These are phyloP conservation scores for Morpho helenor DNA, from an alignment of 2,888 invertebrate genomes.

Conservation along the genomic window DNA sequence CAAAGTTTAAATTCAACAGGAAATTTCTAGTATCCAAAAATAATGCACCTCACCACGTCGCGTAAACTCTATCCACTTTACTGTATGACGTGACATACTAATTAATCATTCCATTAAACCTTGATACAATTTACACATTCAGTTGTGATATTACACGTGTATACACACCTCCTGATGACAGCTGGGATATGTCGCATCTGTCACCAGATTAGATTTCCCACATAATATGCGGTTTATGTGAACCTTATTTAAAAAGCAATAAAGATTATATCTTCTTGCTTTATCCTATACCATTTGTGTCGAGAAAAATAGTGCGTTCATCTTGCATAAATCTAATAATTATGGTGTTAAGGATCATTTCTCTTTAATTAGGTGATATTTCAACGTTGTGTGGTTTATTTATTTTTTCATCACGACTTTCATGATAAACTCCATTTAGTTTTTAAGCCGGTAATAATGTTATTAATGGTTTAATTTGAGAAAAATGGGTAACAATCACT, in stretches of 20 bases:
- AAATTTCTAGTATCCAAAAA: no score
- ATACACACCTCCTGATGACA: conserved; percentile 5
- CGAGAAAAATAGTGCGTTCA: neutral
- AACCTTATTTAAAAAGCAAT: neutral
- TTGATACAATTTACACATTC: conserved; percentile 10
- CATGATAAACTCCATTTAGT: neutral
- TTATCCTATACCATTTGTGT: neutral
- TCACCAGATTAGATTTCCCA: conserved; percentile 8
- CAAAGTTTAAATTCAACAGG: no score
- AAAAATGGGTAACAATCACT: no score
- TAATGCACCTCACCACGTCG: no score
- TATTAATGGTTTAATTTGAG: no score
- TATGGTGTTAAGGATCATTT: neutral
- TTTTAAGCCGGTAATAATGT: no score
- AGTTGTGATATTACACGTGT: conserved; percentile 10
- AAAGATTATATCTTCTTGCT: neutral
- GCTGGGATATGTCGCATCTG: conserved; percentile 10
- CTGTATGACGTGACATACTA: neutral
- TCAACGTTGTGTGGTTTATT: neutral
- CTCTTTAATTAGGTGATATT: neutral
- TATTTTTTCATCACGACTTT: conserved; percentile 1
- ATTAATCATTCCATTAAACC: conserved; percentile 5
- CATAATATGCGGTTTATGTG: neutral
- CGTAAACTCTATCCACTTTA: neutral
- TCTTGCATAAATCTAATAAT: neutral